Percentiles rank a stretch among this genome's conserved stretches.
Conservation (phyloP, 2,888 invertebrate species). For the Caenorhabditis doughertyi region DNA sequence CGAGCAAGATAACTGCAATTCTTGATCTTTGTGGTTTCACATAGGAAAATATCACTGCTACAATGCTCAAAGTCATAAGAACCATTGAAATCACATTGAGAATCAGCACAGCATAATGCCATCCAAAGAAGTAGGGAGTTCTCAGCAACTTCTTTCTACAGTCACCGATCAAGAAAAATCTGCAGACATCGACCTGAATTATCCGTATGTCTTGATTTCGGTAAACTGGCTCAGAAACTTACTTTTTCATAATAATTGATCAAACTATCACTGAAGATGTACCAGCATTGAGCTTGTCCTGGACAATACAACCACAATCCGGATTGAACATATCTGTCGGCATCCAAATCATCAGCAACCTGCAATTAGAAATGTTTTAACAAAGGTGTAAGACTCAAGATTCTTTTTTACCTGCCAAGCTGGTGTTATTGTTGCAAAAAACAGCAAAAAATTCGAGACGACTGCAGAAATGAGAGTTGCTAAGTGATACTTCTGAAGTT, state of each 20-base stretch:
- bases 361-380: constrained; percentile 23
- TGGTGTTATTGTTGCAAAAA: constrained; percentile 80
- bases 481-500: constrained; percentile 74
- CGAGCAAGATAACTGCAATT: constrained; percentile 66
- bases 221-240: background rate
- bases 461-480: constrained; percentile 67
- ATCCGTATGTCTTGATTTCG: background rate
- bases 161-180: constrained; percentile 81
- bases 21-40: constrained; percentile 60
- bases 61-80: constrained; percentile 65
- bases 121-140: constrained; percentile 82
- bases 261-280: constrained; percentile 81
- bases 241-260: constrained; percentile 82
- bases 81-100: constrained; percentile 74
- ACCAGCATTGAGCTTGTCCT: constrained; percentile 75
- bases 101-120: constrained; percentile 81
- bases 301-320: constrained; percentile 82
- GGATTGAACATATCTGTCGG: constrained; percentile 75
- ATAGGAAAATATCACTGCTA: constrained; percentile 70
- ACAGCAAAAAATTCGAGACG: constrained; percentile 74
- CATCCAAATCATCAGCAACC: constrained; percentile 82
- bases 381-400: background rate
- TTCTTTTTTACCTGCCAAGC: constrained; percentile 78
- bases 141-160: constrained; percentile 81
- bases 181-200: constrained; percentile 79